Evolutionary conservation across 2,113 vertebrate species (phyloP).

Genomic region (Anguilla japonica): DNA sequence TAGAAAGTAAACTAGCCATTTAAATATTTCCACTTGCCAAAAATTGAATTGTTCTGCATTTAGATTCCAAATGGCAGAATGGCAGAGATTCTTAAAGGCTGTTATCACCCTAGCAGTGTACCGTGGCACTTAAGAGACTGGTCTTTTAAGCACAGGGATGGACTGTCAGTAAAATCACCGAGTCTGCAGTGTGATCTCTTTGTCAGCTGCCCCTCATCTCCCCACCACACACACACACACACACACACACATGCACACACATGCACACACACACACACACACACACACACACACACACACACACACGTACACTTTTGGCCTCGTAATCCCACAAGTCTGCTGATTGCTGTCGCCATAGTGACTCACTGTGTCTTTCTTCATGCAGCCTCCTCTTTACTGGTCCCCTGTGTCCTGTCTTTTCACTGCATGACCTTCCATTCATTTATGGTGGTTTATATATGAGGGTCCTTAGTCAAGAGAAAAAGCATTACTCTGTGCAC

Average conservation of each 20-base stretch:
- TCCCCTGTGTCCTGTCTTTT: slow-evolving; percentile 53
- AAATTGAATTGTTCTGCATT: background rate
- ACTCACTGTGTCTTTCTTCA: slow-evolving; percentile 68
- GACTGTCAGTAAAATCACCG: slow-evolving; percentile 71
- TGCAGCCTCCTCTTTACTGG: slow-evolving; percentile 41
- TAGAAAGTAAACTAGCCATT: no score
- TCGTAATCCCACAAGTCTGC: slow-evolving; percentile 63
- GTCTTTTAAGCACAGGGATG: slow-evolving; percentile 46
- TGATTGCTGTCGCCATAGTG: slow-evolving; percentile 79
- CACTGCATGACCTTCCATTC: slow-evolving; percentile 65
- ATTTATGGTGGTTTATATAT: slow-evolving; percentile 48
- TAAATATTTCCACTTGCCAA: no score
- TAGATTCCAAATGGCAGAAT: background rate
- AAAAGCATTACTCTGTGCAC: slow-evolving; percentile 66
- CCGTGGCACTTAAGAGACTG: slow-evolving; percentile 46
- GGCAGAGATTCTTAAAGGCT: slow-evolving; percentile 33
- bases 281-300: no score
- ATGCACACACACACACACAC: background rate
- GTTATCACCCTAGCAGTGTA: slow-evolving; percentile 50
- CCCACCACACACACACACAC: slow-evolving; percentile 39
- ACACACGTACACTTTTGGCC: slow-evolving; percentile 52
- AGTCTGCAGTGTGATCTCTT: slow-evolving; percentile 69
- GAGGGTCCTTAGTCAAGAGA: slow-evolving; percentile 48
- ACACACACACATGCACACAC: background rate
- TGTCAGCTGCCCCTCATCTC: slow-evolving; percentile 73